phyloP scores from a whole-genome alignment of 1,140 invertebrate species.

The Aradophagus sp. region DNA sequence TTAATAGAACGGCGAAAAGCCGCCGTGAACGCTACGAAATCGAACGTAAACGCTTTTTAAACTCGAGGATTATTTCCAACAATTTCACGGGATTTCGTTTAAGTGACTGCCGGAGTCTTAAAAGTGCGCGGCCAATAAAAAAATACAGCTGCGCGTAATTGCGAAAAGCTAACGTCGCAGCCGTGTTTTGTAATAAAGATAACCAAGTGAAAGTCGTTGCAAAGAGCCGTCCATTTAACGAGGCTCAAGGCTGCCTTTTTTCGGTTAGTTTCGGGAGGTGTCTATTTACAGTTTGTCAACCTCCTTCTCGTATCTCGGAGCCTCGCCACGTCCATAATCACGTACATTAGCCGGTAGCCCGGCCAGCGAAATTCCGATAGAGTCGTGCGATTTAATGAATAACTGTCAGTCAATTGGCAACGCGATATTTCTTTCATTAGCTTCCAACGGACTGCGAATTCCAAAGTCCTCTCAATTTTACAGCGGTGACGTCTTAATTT shows the following conservation, averaged over 20 bases:
- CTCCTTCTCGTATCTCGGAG: constrained; percentile 17
- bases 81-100: too few relatives aligned
- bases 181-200: constrained; percentile 27
- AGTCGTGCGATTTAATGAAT: constrained; percentile 19
- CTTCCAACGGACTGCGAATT: constrained; percentile 16
- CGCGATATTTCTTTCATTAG: constrained; percentile 32
- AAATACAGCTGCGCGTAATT: neutral
- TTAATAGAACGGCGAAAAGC: too few relatives aligned
- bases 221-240: constrained; percentile 14
- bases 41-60: too few relatives aligned
- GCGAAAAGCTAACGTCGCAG: too few relatives aligned
- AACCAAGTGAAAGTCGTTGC: constrained; percentile 15
- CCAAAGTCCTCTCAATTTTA: too few relatives aligned
- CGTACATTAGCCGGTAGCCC: constrained; percentile 34
- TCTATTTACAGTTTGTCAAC: constrained; percentile 41
- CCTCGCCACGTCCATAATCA: constrained; percentile 14
- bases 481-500: too few relatives aligned
- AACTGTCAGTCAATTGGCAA: constrained; percentile 27
- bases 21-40: too few relatives aligned
- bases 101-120: too few relatives aligned
- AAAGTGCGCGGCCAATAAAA: neutral
- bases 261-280: constrained; percentile 4
- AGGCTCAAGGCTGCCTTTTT: constrained; percentile 16
- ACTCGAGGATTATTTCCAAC: too few relatives aligned
- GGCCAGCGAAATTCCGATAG: constrained; percentile 19